Conservation (phyloP, 2,113 vertebrate species). For the Nycticebus coucang region DNA sequence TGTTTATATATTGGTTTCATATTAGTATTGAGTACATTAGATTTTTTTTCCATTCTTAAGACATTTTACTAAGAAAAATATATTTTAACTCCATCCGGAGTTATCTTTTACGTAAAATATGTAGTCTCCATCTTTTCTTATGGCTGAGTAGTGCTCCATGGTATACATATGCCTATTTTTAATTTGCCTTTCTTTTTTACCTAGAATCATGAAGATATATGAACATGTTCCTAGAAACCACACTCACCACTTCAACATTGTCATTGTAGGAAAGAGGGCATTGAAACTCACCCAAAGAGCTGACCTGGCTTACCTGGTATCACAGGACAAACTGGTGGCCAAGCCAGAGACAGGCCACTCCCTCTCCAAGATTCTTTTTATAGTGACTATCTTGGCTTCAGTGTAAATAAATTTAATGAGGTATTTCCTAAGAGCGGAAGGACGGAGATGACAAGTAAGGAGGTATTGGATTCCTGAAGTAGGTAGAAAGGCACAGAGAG, state of each 20-base stretch:
- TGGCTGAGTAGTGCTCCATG: too few species aligned
- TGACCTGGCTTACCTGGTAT: not conserved
- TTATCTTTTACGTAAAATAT: too few species aligned
- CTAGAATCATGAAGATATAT: not conserved
- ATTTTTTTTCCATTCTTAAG: too few species aligned
- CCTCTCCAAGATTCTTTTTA: not conserved
- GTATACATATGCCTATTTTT: not conserved
- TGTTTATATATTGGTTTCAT: too few species aligned
- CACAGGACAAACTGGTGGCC: not conserved
- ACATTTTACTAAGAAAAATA: too few species aligned
- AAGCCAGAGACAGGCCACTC: not conserved
- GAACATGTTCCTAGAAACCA: not conserved
- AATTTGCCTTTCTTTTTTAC: not conserved
- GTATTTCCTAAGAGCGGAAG: slow-evolving; percentile 48
- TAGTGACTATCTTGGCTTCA: not conserved
- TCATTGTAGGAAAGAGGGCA: not conserved
- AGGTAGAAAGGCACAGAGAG: slow-evolving; percentile 47
- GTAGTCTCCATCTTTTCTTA: too few species aligned
- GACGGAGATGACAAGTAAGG: not conserved
- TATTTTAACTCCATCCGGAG: too few species aligned
- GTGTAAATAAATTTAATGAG: slow-evolving; percentile 63
- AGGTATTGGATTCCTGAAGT: slow-evolving; percentile 59
- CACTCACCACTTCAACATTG: not conserved
- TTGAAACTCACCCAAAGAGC: not conserved
- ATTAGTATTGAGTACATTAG: too few species aligned